Conservation (phyloP, 1,140 invertebrate species). For the Drosophila quadrilineata region DNA sequence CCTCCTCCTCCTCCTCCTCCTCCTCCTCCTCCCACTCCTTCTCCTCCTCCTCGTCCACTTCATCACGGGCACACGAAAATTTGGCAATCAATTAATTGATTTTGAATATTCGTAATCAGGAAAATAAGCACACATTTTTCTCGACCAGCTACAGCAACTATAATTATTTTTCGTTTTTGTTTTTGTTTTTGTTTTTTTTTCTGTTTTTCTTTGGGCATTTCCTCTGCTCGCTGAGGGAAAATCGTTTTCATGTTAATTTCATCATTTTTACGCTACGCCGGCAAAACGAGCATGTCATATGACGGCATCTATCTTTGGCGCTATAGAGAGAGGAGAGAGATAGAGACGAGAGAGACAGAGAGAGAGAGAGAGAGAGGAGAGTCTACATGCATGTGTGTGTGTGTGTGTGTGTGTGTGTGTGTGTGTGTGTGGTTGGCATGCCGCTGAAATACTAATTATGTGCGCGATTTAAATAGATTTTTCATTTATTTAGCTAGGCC, state of each 20-base stretch:
- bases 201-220: conserved; percentile 57
- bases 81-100: conserved; percentile 77
- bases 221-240: conserved; percentile 26
- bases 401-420: conserved; percentile 9
- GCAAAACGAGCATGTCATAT: conserved; percentile 72
- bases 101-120: conserved; percentile 39
- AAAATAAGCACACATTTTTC: conserved; percentile 28
- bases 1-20: too few relatives aligned
- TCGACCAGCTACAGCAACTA: too few relatives aligned
- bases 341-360: too few relatives aligned
- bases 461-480: conserved; percentile 80
- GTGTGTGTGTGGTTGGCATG: conserved; percentile 52
- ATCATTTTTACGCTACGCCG: conserved; percentile 68
- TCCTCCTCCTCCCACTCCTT: too few relatives aligned
- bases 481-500: conserved; percentile 77
- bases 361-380: too few relatives aligned
- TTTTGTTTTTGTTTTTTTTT: conserved; percentile 16
- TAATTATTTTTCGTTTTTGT: conserved; percentile 7
- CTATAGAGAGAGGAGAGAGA: too few relatives aligned
- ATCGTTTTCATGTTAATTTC: conserved; percentile 69
- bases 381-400: conserved; percentile 3
- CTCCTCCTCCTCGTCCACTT: too few relatives aligned
- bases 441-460: conserved; percentile 79
- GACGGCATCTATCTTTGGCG: conserved; percentile 55
- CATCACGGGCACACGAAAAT: too few relatives aligned